These are phyloP conservation scores for Illadopsis cleaveri DNA, from an alignment of 2,113 vertebrate species.

Conservation along the genomic window DNA sequence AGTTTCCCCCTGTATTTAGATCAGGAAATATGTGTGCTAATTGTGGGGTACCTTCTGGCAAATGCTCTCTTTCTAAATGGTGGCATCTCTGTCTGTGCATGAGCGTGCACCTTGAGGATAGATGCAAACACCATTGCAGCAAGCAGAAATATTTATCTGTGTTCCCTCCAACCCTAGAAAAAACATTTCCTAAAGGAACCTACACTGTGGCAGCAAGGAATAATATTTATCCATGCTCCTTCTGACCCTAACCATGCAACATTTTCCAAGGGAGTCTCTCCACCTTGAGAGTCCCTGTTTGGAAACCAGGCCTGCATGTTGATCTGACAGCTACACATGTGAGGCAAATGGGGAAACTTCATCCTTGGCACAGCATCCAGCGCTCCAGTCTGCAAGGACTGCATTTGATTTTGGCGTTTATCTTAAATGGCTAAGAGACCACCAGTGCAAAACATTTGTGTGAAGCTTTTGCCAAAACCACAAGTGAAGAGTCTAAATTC, in stretches of 20 bases:
- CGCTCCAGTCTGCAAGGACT: slow-evolving; percentile 75
- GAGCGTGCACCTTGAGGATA: not conserved
- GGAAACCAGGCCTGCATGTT: slow-evolving; percentile 10
- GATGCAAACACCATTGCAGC: not conserved
- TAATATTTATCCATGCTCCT: not conserved
- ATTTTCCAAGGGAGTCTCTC: not conserved
- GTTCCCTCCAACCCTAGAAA: not conserved
- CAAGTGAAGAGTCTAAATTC: slow-evolving; percentile 84
- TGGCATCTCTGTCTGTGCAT: not conserved
- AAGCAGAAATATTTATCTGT: not conserved
- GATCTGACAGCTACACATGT: slow-evolving; percentile 45
- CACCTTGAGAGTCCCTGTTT: not conserved
- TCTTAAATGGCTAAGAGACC: slow-evolving; percentile 83
- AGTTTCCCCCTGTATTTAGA: slow-evolving; percentile 20
- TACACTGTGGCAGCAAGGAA: not conserved
- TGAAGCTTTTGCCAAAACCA: slow-evolving; percentile 87
- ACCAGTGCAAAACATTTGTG: slow-evolving; percentile 83
- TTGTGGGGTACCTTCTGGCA: slow-evolving; percentile 3
- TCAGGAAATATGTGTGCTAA: slow-evolving; percentile 18
- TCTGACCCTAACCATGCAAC: not conserved
- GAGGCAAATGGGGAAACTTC: slow-evolving; percentile 47
- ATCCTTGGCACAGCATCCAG: slow-evolving; percentile 69
- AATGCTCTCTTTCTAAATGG: not conserved
- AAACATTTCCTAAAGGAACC: not conserved
- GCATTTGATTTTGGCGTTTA: slow-evolving; percentile 84